Conservation (phyloP, 2,888 invertebrate genomes). For the Mesopsocus fuscifrons region DNA sequence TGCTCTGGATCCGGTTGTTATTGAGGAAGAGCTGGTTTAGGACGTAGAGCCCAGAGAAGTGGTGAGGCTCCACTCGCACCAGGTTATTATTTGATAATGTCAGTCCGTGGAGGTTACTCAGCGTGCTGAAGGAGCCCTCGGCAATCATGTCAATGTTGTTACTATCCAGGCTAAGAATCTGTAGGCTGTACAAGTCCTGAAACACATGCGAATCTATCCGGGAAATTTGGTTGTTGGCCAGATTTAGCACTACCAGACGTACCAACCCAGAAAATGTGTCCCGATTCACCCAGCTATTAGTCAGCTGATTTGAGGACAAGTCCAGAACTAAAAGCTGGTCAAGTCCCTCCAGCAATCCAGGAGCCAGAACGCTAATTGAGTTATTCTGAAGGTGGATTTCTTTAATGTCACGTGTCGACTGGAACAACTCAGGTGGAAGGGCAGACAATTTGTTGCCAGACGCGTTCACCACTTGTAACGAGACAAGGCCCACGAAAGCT, state of each 20-base stretch:
- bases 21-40: constrained; percentile 55
- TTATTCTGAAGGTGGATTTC: constrained; percentile 61
- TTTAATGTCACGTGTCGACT: constrained; percentile 47
- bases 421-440: constrained; percentile 59
- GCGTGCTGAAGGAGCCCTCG: constrained; percentile 52
- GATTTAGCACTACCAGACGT: constrained; percentile 51
- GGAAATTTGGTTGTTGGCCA: constrained; percentile 50
- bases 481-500: constrained; percentile 47
- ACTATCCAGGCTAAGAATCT: constrained; percentile 51
- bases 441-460: constrained; percentile 60
- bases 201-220: constrained; percentile 52
- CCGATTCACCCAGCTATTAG: constrained; percentile 57
- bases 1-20: constrained; percentile 46
- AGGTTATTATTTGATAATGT: constrained; percentile 54
- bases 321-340: constrained; percentile 54
- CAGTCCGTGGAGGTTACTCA: constrained; percentile 57
- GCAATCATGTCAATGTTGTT: constrained; percentile 49
- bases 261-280: constrained; percentile 58
- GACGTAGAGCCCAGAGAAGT: constrained; percentile 53
- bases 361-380: constrained; percentile 51
- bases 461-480: constrained; percentile 51
- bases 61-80: constrained; percentile 42
- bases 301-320: constrained; percentile 51
- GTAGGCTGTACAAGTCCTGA: constrained; percentile 52
- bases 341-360: constrained; percentile 51